Conservation (phyloP, 2,888 invertebrate genomes). For the Pterostichus madidus region DNA sequence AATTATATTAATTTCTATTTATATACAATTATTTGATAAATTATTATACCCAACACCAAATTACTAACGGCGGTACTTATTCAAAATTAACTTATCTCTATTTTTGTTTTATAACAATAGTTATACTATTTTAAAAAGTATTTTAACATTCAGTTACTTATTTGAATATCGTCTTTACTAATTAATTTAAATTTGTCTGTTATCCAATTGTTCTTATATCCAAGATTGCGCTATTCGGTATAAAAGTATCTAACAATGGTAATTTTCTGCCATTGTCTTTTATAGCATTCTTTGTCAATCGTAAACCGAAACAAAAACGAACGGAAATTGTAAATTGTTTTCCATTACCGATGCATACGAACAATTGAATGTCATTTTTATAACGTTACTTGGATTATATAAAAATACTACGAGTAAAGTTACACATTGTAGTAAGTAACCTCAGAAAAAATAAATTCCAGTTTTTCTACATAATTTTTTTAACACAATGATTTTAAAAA, state of each 20-base stretch:
- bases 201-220: not conserved
- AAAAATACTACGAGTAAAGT: not conserved
- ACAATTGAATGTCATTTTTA: constrained; percentile 51
- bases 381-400: constrained; percentile 36
- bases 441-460: too few relatives aligned
- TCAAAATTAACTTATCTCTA: too few relatives aligned
- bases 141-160: too few relatives aligned
- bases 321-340: constrained; percentile 53
- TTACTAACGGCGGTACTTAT: too few relatives aligned
- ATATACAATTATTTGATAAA: too few relatives aligned
- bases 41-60: too few relatives aligned
- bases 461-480: not conserved
- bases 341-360: constrained; percentile 33
- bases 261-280: constrained; percentile 53
- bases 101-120: too few relatives aligned
- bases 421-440: too few relatives aligned
- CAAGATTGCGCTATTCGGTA: constrained; percentile 22
- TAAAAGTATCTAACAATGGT: not conserved
- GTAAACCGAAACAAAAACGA: constrained; percentile 36
- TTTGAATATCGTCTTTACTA: too few relatives aligned
- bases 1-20: too few relatives aligned
- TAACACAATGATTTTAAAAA: not conserved
- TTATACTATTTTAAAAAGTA: too few relatives aligned
- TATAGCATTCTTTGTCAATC: constrained; percentile 29
- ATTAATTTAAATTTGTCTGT: too few relatives aligned